Percentiles rank a stretch among this genome's conserved stretches.
Conservation (phyloP, 2,797 vertebrate species). For the Cichlasoma orientale region DNA sequence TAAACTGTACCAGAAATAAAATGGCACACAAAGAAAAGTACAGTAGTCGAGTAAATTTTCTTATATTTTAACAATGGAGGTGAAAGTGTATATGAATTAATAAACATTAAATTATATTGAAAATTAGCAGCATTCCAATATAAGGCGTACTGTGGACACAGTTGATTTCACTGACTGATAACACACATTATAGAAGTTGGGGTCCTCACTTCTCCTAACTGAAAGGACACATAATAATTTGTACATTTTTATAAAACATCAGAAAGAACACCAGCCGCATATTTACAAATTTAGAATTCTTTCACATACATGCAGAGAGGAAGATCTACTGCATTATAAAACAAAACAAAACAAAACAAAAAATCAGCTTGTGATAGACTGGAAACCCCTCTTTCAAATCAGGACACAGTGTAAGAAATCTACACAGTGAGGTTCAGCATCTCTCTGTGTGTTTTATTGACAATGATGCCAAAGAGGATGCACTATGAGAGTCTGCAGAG, state of each 20-base stretch:
- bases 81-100: neutral
- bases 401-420: neutral
- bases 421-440: neutral
- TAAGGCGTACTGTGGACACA: neutral
- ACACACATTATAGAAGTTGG: neutral
- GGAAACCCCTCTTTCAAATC: neutral
- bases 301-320: slow-evolving; percentile 9
- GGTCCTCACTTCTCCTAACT: neutral
- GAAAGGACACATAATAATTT: slow-evolving; percentile 22
- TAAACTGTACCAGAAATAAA: neutral
- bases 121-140: neutral
- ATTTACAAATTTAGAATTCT: slow-evolving; percentile 15
- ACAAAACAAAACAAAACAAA: neutral
- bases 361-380: neutral
- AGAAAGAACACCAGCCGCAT: neutral
- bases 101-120: neutral
- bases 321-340: neutral
- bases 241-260: slow-evolving; percentile 23
- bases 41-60: neutral
- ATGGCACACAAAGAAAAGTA: neutral
- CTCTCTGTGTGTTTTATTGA: slow-evolving; percentile 3
- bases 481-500: slow-evolving; percentile 3
- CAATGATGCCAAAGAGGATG: neutral
- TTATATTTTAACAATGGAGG: neutral
- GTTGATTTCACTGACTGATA: slow-evolving; percentile 40